These are phyloP conservation scores for Phaonia tiefii DNA, from an alignment of 2,888 invertebrate genomes.

Conservation along the genomic window DNA sequence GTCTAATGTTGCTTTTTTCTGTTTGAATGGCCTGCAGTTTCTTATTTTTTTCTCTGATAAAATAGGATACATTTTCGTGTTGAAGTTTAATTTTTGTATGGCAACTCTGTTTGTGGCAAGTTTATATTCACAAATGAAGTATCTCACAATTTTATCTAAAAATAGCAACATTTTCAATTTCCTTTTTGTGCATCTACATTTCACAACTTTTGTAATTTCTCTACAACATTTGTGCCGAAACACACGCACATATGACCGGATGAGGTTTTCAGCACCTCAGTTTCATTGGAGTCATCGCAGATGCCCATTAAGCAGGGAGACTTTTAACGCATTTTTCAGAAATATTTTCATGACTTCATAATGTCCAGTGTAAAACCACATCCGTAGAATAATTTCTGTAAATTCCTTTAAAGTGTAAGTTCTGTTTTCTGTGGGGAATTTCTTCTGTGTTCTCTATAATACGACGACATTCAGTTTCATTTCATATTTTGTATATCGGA, in stretches of 20 bases:
- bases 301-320: too few relatives aligned
- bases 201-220: too few relatives aligned
- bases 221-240: too few relatives aligned
- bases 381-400: slow-evolving; percentile 24
- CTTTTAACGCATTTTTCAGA: too few relatives aligned
- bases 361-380: slow-evolving; percentile 33
- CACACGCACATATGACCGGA: too few relatives aligned
- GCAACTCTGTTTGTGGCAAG: not conserved
- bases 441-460: not conserved
- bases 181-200: too few relatives aligned
- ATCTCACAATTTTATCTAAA: slow-evolving; percentile 29
- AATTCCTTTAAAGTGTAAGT: not conserved
- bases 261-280: slow-evolving; percentile 38
- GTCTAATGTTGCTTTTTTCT: too few relatives aligned
- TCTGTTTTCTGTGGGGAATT: too few relatives aligned
- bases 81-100: not conserved
- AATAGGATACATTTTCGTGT: too few relatives aligned
- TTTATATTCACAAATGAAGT: not conserved
- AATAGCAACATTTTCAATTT: slow-evolving; percentile 14
- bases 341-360: slow-evolving; percentile 20
- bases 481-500: not conserved
- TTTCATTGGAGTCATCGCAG: slow-evolving; percentile 35
- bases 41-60: too few relatives aligned
- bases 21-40: too few relatives aligned
- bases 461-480: slow-evolving; percentile 3